phyloP scores from a whole-genome alignment of 2,888 invertebrate species.

The Synergus laeviventris region DNA sequence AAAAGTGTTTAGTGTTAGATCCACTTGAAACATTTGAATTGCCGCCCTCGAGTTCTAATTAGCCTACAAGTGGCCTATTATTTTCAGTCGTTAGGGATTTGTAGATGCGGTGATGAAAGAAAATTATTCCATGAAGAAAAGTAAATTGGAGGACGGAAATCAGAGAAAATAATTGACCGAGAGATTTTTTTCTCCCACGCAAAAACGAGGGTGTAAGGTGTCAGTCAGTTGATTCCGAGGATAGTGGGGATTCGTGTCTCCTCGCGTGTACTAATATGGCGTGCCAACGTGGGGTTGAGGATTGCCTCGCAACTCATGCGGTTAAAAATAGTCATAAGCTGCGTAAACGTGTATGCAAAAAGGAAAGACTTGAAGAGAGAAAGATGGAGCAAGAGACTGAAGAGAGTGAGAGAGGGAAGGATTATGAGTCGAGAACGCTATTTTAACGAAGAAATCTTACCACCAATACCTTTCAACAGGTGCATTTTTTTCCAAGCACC shows the following conservation, averaged over 20 bases:
- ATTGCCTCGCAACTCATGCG: slow-evolving; percentile 69
- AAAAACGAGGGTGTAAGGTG: slow-evolving; percentile 72
- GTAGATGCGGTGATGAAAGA: background rate
- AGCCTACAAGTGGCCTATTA: background rate
- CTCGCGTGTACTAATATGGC: slow-evolving; percentile 76
- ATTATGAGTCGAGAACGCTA: slow-evolving; percentile 47
- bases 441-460: slow-evolving; percentile 47
- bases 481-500: background rate
- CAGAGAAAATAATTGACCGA: slow-evolving; percentile 37
- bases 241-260: slow-evolving; percentile 72
- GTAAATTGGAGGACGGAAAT: background rate
- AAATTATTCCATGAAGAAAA: slow-evolving; percentile 4
- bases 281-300: slow-evolving; percentile 72
- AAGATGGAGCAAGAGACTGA: slow-evolving; percentile 46
- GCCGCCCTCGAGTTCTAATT: background rate
- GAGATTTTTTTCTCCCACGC: slow-evolving; percentile 59
- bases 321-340: slow-evolving; percentile 75
- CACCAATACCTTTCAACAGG: background rate
- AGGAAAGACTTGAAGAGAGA: slow-evolving; percentile 51
- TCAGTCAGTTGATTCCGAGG: slow-evolving; percentile 70
- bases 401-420: slow-evolving; percentile 45
- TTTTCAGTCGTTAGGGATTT: background rate
- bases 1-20: slow-evolving; percentile 17
- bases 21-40: slow-evolving; percentile 16
- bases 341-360: slow-evolving; percentile 62